phyloP scores from a whole-genome alignment of 2,888 invertebrate species.

The Prosapia bicincta region DNA sequence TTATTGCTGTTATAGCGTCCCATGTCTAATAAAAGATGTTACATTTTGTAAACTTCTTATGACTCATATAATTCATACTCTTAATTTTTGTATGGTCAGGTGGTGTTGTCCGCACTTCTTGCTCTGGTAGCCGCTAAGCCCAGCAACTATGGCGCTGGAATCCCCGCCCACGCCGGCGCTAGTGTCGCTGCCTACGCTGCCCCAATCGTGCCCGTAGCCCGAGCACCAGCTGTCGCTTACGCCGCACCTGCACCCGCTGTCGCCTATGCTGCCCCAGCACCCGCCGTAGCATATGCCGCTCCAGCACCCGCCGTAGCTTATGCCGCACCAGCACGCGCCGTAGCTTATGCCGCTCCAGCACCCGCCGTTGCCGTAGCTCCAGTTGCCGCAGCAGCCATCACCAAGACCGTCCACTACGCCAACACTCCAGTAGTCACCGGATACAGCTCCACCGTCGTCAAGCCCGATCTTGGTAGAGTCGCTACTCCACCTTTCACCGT shows the following conservation, averaged over 20 bases:
- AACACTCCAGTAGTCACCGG: constrained; percentile 44
- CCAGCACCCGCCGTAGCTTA: constrained; percentile 30
- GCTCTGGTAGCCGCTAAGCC: constrained; percentile 44
- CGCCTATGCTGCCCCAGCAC: constrained; percentile 28
- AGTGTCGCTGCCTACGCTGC: constrained; percentile 32
- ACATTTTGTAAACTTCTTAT: no score
- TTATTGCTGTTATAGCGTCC: no score
- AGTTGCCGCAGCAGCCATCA: constrained; percentile 39
- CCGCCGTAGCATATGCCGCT: constrained; percentile 42
- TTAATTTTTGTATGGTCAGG: constrained; percentile 32
- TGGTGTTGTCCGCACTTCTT: constrained; percentile 44
- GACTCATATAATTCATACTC: no score
- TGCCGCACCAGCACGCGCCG: constrained; percentile 30
- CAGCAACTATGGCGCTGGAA: constrained; percentile 28
- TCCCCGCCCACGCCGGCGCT: constrained; percentile 44
- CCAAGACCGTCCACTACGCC: constrained; percentile 44
- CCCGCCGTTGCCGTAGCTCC: constrained; percentile 36
- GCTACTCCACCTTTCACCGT: constrained; percentile 40
- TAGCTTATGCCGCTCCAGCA: constrained; percentile 35
- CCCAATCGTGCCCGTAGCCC: constrained; percentile 31
- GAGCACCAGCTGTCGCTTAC: constrained; percentile 40
- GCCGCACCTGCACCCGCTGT: constrained; percentile 33
- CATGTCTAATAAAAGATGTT: no score
- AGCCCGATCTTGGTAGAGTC: constrained; percentile 42
- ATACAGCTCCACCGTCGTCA: constrained; percentile 42